Conservation (phyloP, 2,797 vertebrate species). For the Chaenodraco wilsoni region DNA sequence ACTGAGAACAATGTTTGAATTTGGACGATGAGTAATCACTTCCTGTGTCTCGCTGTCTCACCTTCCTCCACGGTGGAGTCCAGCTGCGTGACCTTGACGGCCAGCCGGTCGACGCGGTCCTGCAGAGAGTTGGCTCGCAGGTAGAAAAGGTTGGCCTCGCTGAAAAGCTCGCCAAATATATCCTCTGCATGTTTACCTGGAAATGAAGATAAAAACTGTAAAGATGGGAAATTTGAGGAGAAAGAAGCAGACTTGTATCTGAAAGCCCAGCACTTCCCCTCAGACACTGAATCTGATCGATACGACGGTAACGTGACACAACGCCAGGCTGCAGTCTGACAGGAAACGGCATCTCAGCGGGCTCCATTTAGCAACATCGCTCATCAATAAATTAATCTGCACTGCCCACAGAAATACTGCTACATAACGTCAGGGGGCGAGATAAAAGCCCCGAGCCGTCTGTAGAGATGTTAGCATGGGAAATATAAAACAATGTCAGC, state of each 20-base stretch:
- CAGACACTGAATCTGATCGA: conserved; percentile 54
- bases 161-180: conserved; percentile 98
- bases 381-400: conserved; percentile 50
- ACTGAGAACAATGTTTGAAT: neutral
- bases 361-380: conserved; percentile 35
- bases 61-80: conserved; percentile 99
- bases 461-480: neutral
- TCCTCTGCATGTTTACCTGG: conserved; percentile 99
- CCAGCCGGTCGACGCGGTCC: conserved; percentile 96
- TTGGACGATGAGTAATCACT: conserved; percentile 9
- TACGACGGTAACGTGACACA: conserved; percentile 64
- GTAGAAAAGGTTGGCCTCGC: conserved; percentile 97
- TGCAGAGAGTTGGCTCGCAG: conserved; percentile 97
- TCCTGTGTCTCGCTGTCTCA: conserved; percentile 65
- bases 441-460: neutral
- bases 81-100: conserved; percentile 99
- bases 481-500: neutral
- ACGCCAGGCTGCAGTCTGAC: conserved; percentile 41
- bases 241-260: conserved; percentile 41
- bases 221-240: conserved; percentile 23
- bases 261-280: conserved; percentile 39
- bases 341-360: conserved; percentile 53
- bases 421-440: neutral
- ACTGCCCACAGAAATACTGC: conserved; percentile 28
- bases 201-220: neutral